A percentile compares a stretch with the other conserved stretches of the same genome.
phyloP scores from a whole-genome alignment of 2,888 invertebrate species.

The Drosophila aldrichi region DNA sequence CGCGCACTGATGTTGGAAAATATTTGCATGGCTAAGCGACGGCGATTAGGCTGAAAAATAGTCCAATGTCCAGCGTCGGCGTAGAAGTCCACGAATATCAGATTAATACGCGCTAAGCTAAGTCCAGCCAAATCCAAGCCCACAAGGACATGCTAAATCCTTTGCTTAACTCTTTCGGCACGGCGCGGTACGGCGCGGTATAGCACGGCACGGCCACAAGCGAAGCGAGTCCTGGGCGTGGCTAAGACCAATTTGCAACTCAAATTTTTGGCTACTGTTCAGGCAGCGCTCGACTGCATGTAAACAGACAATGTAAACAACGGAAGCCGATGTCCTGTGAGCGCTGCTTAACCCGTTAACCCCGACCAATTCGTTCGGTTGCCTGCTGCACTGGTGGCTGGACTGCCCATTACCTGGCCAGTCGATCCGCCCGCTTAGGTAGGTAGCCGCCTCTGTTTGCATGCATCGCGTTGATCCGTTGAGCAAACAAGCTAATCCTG shows the following conservation, averaged over 20 bases:
- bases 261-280: conserved; percentile 75
- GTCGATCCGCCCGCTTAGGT: conserved; percentile 30
- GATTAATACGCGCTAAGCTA: conserved; percentile 76
- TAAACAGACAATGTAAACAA: conserved; percentile 77
- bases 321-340: conserved; percentile 57
- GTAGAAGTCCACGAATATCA: conserved; percentile 58
- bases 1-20: conserved; percentile 64
- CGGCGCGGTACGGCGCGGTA: conserved; percentile 6
- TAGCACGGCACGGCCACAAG: not conserved
- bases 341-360: conserved; percentile 59
- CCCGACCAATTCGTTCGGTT: not conserved
- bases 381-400: not conserved
- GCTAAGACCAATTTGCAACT: conserved; percentile 80
- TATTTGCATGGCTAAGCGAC: conserved; percentile 81
- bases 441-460: conserved; percentile 66
- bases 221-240: conserved; percentile 59
- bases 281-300: conserved; percentile 20
- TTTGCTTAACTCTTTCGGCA: conserved; percentile 72
- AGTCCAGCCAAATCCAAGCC: conserved; percentile 45
- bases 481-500: conserved; percentile 84
- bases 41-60: conserved; percentile 63
- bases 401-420: conserved; percentile 3
- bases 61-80: conserved; percentile 7
- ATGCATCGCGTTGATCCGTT: conserved; percentile 73
- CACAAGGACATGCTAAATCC: conserved; percentile 57